These are phyloP conservation scores for Pristionchus japonicus DNA, from an alignment of 2,888 invertebrate species.

Conservation along the genomic window DNA sequence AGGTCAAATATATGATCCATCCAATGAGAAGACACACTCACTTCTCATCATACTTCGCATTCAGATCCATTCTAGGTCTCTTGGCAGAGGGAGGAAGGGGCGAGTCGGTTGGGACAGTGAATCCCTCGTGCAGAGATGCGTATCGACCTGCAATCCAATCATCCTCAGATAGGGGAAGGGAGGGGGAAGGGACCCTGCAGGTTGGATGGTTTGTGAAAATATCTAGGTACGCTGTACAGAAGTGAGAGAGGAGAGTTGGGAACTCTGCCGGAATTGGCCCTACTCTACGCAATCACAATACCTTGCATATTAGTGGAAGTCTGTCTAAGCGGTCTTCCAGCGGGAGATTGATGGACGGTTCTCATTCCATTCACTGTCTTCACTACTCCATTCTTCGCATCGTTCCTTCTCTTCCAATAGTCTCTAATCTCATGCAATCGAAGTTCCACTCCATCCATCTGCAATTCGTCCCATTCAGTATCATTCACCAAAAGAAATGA, in stretches of 20 bases:
- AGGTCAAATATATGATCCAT: background rate
- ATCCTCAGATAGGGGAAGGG: too few relatives aligned
- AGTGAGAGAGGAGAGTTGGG: too few relatives aligned
- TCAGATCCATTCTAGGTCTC: background rate
- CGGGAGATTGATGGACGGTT: background rate
- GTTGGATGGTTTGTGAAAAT: too few relatives aligned
- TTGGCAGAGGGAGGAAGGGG: background rate
- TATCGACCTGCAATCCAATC: background rate
- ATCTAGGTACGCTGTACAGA: too few relatives aligned
- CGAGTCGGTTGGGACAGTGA: background rate
- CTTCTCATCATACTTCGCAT: background rate
- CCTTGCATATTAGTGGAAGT: background rate
- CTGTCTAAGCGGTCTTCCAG: background rate
- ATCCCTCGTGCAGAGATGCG: background rate
- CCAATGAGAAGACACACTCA: background rate
- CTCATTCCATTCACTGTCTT: slow-evolving; percentile 9
- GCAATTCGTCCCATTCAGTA: background rate
- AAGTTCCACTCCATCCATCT: slow-evolving; percentile 70
- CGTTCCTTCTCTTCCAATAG: slow-evolving; percentile 18
- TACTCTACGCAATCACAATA: too few relatives aligned
- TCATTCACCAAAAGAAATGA: too few relatives aligned
- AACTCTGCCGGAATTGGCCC: too few relatives aligned
- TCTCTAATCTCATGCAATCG: slow-evolving; percentile 68
- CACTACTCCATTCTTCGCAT: background rate
- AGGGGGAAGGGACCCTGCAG: background rate